These are phyloP conservation scores for Ptilorrhoa leucosticta DNA, from an alignment of 2,113 vertebrate species.

Conservation along the genomic window DNA sequence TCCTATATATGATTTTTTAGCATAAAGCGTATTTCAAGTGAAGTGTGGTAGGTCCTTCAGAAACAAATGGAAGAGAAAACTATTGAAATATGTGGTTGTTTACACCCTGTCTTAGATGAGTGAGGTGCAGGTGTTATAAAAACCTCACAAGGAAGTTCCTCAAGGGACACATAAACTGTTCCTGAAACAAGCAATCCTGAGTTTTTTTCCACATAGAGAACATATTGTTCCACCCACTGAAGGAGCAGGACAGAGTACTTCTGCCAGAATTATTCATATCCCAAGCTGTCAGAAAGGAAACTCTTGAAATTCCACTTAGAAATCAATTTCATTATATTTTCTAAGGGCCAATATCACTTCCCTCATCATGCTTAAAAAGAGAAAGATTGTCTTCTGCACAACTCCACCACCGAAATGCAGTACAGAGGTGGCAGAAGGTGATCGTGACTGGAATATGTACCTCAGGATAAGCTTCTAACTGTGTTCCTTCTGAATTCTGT, in stretches of 20 bases:
- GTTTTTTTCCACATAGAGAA: conserved; percentile 33
- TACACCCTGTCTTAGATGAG: background rate
- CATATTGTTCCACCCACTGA: conserved; percentile 38
- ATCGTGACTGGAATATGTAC: background rate
- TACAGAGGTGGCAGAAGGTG: background rate
- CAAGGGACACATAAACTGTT: conserved; percentile 17
- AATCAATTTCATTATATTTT: conserved; percentile 1
- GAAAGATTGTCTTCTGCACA: background rate
- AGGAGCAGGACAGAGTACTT: conserved; percentile 9
- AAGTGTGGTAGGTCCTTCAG: background rate
- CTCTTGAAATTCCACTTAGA: conserved; percentile 29
- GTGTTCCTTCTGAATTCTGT: background rate
- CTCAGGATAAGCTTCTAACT: background rate
- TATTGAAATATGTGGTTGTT: background rate
- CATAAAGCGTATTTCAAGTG: background rate
- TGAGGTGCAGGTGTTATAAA: conserved; percentile 33
- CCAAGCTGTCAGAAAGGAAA: conserved; percentile 31
- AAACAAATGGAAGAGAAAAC: background rate
- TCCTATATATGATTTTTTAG: background rate
- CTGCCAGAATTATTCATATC: conserved; percentile 52
- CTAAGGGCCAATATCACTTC: background rate
- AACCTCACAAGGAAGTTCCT: background rate
- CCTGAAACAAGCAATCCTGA: background rate
- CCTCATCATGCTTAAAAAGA: background rate
- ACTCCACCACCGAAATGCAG: background rate